phyloP scores from a whole-genome alignment of 2,113 vertebrate genomes.

The Sinocyclocheilus maitianheensis region DNA sequence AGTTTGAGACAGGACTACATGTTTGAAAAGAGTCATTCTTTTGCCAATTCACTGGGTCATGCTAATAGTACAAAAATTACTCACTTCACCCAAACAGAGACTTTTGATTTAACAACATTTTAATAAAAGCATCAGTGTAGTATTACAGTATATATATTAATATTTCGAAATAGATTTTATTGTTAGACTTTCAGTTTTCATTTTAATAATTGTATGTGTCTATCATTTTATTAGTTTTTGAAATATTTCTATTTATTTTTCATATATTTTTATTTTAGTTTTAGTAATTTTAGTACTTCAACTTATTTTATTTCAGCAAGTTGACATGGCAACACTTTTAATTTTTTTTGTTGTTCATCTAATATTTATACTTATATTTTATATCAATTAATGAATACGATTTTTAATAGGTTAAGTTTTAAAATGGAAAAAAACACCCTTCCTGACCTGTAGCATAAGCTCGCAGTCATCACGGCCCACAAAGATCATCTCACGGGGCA shows the following conservation, averaged over 20 bases:
- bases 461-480: constrained; percentile 98
- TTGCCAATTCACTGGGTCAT: background rate
- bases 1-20: background rate
- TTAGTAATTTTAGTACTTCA: too few species aligned
- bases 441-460: constrained; percentile 96
- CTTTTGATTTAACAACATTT: background rate
- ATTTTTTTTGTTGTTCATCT: too few species aligned
- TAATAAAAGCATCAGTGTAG: background rate
- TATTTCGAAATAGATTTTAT: too few species aligned
- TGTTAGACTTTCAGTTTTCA: too few species aligned
- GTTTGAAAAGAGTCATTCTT: background rate
- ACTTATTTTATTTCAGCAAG: too few species aligned
- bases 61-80: background rate
- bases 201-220: too few species aligned
- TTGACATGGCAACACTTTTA: too few species aligned
- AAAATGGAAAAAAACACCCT: background rate
- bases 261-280: too few species aligned
- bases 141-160: background rate
- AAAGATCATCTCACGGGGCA: constrained; percentile 99
- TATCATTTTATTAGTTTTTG: too few species aligned
- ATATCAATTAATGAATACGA: too few species aligned
- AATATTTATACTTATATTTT: too few species aligned
- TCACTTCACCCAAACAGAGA: background rate
- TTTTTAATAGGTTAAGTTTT: background rate
- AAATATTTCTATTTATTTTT: too few species aligned